Conservation (phyloP, 2,888 invertebrate genomes). For the Drosophila buzzatii region DNA sequence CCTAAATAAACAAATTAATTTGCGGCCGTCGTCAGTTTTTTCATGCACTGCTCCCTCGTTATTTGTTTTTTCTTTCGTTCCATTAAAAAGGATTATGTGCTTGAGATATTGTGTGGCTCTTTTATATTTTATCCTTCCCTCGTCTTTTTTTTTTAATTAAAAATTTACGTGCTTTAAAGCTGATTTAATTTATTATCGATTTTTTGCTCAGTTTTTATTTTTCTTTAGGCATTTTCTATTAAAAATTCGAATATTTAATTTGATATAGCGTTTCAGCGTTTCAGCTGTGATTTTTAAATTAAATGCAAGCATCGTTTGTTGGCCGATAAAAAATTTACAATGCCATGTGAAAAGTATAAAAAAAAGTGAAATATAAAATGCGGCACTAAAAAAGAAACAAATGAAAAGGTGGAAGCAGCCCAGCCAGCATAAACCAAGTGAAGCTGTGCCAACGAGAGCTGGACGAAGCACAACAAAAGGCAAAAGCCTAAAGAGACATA, state of each 20-base stretch:
- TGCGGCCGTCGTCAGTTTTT: slow-evolving; percentile 56
- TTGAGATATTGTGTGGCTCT: slow-evolving; percentile 46
- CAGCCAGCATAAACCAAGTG: not conserved
- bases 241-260: slow-evolving; percentile 46
- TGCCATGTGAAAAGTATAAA: slow-evolving; percentile 26
- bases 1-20: slow-evolving; percentile 78
- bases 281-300: slow-evolving; percentile 61
- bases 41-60: slow-evolving; percentile 13
- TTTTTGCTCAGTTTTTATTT: slow-evolving; percentile 15
- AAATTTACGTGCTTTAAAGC: slow-evolving; percentile 60
- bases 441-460: slow-evolving; percentile 16
- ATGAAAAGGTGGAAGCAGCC: slow-evolving; percentile 10
- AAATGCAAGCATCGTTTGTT: slow-evolving; percentile 29
- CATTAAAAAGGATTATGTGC: slow-evolving; percentile 70
- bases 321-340: slow-evolving; percentile 43
- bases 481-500: slow-evolving; percentile 18
- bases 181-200: slow-evolving; percentile 34
- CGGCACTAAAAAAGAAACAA: slow-evolving; percentile 8
- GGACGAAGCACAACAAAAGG: slow-evolving; percentile 1
- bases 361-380: slow-evolving; percentile 20
- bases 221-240: slow-evolving; percentile 24
- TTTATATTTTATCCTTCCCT: slow-evolving; percentile 17
- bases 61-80: slow-evolving; percentile 23
- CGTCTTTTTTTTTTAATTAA: slow-evolving; percentile 65
- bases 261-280: slow-evolving; percentile 45